Percentiles rank a stretch among this genome's conserved stretches.
phyloP scores from a whole-genome alignment of 2,888 invertebrate species.

The Eristalis tenax region DNA sequence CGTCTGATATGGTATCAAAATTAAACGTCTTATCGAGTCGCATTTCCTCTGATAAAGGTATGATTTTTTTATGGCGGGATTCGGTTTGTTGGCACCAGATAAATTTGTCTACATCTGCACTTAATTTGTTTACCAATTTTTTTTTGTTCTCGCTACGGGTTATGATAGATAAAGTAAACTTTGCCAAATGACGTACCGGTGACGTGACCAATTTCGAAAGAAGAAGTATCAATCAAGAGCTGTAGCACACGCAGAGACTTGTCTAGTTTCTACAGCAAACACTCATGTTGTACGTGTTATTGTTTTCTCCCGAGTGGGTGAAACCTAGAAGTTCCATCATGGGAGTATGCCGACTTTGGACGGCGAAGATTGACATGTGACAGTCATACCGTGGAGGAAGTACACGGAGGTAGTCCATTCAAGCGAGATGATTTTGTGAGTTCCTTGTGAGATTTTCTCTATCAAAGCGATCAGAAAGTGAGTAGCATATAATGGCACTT shows the following conservation, averaged over 20 bases:
- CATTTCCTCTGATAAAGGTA: not conserved
- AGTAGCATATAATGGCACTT: too few species aligned
- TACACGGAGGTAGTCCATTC: too few species aligned
- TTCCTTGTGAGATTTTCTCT: too few species aligned
- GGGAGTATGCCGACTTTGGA: too few species aligned
- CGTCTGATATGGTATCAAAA: not conserved
- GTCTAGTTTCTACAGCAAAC: not conserved
- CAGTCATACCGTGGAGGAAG: too few species aligned
- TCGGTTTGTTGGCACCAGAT: conserved; percentile 11
- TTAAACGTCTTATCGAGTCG: not conserved
- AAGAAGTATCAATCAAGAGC: not conserved
- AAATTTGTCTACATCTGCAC: conserved; percentile 5
- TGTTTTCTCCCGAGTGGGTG: too few species aligned
- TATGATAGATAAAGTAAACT: not conserved
- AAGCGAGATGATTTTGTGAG: too few species aligned
- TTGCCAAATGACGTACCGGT: not conserved
- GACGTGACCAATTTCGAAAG: too few species aligned
- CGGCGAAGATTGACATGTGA: too few species aligned
- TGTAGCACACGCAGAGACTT: not conserved
- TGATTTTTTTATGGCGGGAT: not conserved
- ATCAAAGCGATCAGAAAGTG: too few species aligned
- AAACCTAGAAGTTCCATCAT: too few species aligned
- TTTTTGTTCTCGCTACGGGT: conserved; percentile 7
- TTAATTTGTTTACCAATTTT: not conserved
- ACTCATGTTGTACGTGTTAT: not conserved